Evolutionary conservation across 2,888 invertebrate genomes (phyloP), one percentile per base, ranked within the genome.

Genomic region (Brachyopa scutellaris): DNA sequence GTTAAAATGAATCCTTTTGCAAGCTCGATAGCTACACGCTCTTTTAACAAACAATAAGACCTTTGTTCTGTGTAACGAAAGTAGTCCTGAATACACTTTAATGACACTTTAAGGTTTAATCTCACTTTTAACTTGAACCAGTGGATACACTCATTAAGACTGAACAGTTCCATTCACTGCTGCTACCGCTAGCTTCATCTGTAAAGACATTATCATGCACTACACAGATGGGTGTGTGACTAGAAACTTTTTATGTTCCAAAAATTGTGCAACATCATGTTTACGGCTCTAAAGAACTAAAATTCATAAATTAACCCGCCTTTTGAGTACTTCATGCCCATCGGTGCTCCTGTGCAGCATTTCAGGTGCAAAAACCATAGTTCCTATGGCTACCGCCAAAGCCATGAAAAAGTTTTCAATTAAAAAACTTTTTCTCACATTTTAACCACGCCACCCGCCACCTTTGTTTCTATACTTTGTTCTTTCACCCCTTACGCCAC

Each of bases 341-440:
- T 8, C 26, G 6, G 15, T 29, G 15, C 40, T n/a, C 6, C 8
- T 47, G 23, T 19, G 7, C 7, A 38, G 4, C 62, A 7, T 11
- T 42, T 11, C 2, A 61, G 21, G 23, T 6, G 21, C n/a, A 53
- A 53, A 15, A 38, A 40, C 31, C 42, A 9, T 36, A 29, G 19
- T 53, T 45, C 26, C 26, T 26, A 26, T 6, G 26, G 26, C 26
- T 6, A 77, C 45, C 47, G 53, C 47, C 53, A 55, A 70, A 77
- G 69, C 61, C 53, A 42, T 70, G 53, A 29, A 74, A 80, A 79
- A 80, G 79, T 80, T 80, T 74, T 80, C 67, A 67, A 80, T 69
- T 80, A 72, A 79, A 80, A 80, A 80, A 80, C 66, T 64, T 74
- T 80, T 69, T n/a, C 26, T 15, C 62, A 55, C 62, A 64, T 79